phyloP scores from a whole-genome alignment of 1,140 invertebrate species.

The Magallana ariakensis region DNA sequence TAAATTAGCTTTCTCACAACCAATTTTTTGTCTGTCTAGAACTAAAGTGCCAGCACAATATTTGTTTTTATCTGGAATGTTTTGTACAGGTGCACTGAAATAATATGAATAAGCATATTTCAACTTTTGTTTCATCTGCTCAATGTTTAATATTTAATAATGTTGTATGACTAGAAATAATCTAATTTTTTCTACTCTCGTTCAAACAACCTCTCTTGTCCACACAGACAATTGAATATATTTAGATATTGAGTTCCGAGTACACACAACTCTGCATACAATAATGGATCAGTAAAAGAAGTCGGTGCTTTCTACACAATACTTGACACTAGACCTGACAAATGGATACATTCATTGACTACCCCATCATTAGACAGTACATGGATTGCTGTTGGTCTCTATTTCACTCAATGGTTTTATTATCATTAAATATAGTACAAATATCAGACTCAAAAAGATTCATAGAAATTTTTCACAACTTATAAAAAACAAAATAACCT shows the following conservation, averaged over 20 bases:
- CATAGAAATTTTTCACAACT: too few relatives aligned
- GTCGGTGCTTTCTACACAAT: not conserved
- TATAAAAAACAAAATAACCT: too few relatives aligned
- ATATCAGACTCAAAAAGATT: not conserved
- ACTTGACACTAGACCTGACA: constrained; percentile 6
- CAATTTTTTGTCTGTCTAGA: too few relatives aligned
- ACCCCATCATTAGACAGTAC: not conserved
- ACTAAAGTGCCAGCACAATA: not conserved
- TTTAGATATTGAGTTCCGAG: not conserved
- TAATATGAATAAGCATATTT: too few relatives aligned
- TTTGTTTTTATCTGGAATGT: not conserved
- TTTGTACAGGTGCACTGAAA: not conserved
- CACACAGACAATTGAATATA: not conserved
- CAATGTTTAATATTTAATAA: not conserved
- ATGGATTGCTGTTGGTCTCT: not conserved
- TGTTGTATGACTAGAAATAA: not conserved
- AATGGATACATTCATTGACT: not conserved
- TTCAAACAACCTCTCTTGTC: not conserved
- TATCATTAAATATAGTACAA: not conserved
- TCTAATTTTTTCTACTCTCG: not conserved
- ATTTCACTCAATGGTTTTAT: not conserved
- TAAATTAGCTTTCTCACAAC: not conserved
- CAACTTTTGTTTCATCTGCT: too few relatives aligned
- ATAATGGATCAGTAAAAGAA: not conserved
- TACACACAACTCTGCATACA: constrained; percentile 8